Percentiles rank a stretch among this genome's conserved stretches.
Evolutionary conservation across 2,797 vertebrate species (phyloP).

Genomic region (Aldrovandia affinis): DNA sequence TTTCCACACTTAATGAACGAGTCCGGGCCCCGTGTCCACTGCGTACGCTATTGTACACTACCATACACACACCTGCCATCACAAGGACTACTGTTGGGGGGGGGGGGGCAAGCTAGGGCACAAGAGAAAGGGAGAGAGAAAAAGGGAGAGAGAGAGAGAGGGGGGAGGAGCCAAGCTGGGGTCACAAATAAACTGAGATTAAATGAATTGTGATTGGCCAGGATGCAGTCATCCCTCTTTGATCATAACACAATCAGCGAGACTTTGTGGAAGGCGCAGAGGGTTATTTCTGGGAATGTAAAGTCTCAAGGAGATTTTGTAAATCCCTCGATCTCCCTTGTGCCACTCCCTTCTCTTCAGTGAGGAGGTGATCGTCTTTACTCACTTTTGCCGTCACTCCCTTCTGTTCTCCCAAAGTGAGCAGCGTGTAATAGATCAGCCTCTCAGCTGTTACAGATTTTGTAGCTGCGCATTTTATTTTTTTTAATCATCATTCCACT

Average conservation of each 20-base stretch:
- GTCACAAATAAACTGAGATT: constrained; percentile 38
- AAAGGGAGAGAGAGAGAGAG: background rate
- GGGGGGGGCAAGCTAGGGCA: background rate
- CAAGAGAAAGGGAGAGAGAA: background rate
- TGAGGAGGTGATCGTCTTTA: background rate
- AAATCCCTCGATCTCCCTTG: constrained; percentile 26
- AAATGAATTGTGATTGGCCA: constrained; percentile 39
- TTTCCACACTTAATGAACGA: constrained; percentile 40
- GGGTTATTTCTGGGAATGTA: constrained; percentile 30
- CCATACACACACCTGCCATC: constrained; percentile 18
- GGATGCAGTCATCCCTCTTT: constrained; percentile 36
- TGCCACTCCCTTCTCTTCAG: background rate
- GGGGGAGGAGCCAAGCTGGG: background rate
- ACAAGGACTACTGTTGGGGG: constrained; percentile 5
- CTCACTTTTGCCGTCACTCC: background rate
- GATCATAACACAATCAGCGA: constrained; percentile 38
- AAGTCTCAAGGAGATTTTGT: constrained; percentile 27
- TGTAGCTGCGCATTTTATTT: no score
- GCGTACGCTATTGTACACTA: constrained; percentile 4
- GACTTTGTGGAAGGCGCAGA: constrained; percentile 22
- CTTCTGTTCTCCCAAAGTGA: background rate
- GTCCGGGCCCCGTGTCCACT: background rate
- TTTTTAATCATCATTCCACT: no score
- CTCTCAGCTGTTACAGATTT: background rate
- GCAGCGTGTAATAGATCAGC: background rate